Percentiles rank a stretch among this genome's conserved stretches.
Conservation (phyloP, 2,113 vertebrate genomes). For the Myotis lucifugus region DNA sequence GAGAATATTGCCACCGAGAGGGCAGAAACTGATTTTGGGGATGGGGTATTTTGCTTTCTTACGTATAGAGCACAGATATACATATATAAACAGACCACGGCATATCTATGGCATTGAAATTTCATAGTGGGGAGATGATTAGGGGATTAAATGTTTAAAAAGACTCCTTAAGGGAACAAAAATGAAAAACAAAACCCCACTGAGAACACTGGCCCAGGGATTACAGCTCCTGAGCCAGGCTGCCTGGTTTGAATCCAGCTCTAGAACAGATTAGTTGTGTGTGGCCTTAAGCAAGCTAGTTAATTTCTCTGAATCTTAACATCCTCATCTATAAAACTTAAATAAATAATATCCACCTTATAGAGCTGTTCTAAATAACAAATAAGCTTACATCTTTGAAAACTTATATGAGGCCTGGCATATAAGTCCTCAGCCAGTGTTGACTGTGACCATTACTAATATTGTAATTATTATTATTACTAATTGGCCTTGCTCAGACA, state of each 20-base stretch:
- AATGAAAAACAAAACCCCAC: not conserved
- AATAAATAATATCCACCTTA: not conserved
- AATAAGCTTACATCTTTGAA: not conserved
- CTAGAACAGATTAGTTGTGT: rapidly evolving
- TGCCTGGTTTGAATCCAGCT: not conserved
- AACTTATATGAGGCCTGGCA: no score
- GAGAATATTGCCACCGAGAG: not conserved
- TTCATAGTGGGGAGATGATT: not conserved
- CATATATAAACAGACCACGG: rapidly evolving
- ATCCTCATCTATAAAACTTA: not conserved
- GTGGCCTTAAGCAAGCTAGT: not conserved
- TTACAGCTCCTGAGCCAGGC: not conserved
- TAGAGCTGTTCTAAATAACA: not conserved
- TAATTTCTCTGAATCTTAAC: not conserved
- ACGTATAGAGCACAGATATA: not conserved
- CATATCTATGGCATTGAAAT: not conserved
- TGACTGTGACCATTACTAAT: not conserved
- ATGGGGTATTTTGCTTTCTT: not conserved
- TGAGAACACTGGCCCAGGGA: not conserved
- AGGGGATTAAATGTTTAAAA: not conserved
- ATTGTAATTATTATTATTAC: no score
- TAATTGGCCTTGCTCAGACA: not conserved
- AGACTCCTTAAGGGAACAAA: not conserved
- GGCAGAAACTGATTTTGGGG: not conserved
- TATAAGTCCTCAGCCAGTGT: not conserved